phyloP scores from a whole-genome alignment of 2,888 invertebrate genomes.

The Nebria salina region DNA sequence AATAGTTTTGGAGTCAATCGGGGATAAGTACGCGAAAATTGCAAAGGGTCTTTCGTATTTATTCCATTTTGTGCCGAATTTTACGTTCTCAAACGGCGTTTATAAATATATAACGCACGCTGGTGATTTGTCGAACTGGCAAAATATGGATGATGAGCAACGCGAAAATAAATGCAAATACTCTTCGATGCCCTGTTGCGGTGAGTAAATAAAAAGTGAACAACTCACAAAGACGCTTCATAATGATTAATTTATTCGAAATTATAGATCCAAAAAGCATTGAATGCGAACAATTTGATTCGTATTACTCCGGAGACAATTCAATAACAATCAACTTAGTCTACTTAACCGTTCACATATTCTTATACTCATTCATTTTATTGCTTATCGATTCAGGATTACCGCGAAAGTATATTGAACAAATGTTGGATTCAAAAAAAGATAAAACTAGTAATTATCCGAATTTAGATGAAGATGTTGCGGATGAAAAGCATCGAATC shows the following conservation, averaged over 20 bases:
- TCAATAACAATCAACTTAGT: constrained; percentile 19
- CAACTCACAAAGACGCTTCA: too few species aligned
- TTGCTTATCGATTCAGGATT: constrained; percentile 56
- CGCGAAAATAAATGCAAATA: constrained; percentile 48
- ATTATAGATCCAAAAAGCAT: constrained; percentile 21
- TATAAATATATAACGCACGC: constrained; percentile 55
- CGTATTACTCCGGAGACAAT: constrained; percentile 18
- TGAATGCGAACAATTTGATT: constrained; percentile 25
- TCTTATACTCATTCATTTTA: constrained; percentile 27
- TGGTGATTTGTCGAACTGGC: constrained; percentile 57
- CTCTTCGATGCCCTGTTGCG: constrained; percentile 55
- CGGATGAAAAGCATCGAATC: constrained; percentile 57
- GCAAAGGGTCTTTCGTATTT: constrained; percentile 52
- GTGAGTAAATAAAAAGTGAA: constrained; percentile 50
- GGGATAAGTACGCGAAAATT: constrained; percentile 51
- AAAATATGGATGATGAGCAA: constrained; percentile 51
- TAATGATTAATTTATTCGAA: neutral
- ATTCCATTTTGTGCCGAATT: constrained; percentile 56
- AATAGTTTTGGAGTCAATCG: constrained; percentile 53
- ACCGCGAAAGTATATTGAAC: constrained; percentile 49
- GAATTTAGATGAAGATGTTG: constrained; percentile 57
- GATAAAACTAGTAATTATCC: constrained; percentile 35
- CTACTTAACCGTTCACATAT: constrained; percentile 23
- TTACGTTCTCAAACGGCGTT: constrained; percentile 55
- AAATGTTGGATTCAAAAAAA: constrained; percentile 24